Percentiles rank a stretch among this genome's conserved stretches.
These are phyloP conservation scores for Tupaia chinensis DNA, from an alignment of 2,113 vertebrate genomes.

Conservation along the genomic window DNA sequence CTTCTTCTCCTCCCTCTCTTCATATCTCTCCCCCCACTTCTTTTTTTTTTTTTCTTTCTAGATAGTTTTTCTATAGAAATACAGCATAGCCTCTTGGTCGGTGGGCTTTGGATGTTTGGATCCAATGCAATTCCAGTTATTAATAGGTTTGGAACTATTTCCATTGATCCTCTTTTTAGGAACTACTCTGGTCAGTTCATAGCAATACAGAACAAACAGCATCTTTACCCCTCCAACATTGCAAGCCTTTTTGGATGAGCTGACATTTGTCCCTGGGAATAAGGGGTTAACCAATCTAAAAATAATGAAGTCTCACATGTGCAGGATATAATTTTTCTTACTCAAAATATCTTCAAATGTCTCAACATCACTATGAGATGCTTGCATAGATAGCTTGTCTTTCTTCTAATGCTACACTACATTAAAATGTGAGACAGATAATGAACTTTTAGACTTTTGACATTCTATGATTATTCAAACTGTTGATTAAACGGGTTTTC, in stretches of 20 bases:
- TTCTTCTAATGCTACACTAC: background rate
- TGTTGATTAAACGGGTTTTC: slow-evolving; percentile 4
- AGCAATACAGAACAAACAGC: background rate
- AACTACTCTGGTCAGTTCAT: background rate
- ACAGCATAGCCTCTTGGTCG: background rate
- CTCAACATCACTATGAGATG: slow-evolving; percentile 7
- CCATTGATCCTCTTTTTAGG: background rate
- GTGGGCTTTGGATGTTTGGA: background rate
- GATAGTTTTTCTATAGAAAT: background rate
- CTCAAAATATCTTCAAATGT: slow-evolving; percentile 8
- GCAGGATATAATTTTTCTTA: background rate
- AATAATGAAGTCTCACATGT: background rate
- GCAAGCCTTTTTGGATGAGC: background rate
- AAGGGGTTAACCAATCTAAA: background rate
- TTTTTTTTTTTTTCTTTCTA: background rate
- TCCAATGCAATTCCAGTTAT: background rate
- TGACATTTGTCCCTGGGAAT: slow-evolving; percentile 31
- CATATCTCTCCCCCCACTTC: rapidly evolving
- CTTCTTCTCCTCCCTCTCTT: too few relatives aligned
- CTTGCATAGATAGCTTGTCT: slow-evolving; percentile 4
- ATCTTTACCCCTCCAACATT: background rate
- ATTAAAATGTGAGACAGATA: slow-evolving; percentile 24
- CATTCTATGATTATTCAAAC: slow-evolving; percentile 44
- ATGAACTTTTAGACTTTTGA: slow-evolving; percentile 26
- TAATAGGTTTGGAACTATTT: background rate